A percentile compares a stretch with the other conserved stretches of the same genome.
Conservation (phyloP, 2,888 invertebrate species). For the Elegia similella region DNA sequence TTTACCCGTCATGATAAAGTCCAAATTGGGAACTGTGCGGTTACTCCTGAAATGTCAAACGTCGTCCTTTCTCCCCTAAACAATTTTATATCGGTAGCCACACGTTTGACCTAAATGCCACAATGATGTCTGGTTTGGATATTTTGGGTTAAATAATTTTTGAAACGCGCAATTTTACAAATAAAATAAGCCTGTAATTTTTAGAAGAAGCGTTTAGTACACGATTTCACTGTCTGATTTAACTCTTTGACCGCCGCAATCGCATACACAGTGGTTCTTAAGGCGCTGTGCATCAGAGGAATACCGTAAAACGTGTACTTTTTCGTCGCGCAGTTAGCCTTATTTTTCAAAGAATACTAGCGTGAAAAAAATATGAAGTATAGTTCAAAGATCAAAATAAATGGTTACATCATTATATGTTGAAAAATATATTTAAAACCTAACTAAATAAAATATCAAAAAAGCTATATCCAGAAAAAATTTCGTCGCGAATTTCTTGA, state of each 20-base stretch:
- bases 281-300: no score
- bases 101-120: constrained; percentile 15
- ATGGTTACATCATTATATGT: neutral
- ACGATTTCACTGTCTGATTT: no score
- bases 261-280: neutral
- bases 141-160: neutral
- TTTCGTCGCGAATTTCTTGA: no score
- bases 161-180: no score
- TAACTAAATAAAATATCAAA: no score
- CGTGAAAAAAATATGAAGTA: no score
- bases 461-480: no score
- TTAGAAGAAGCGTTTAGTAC: no score
- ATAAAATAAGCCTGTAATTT: no score
- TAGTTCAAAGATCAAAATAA: neutral
- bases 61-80: constrained; percentile 10
- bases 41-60: constrained; percentile 8
- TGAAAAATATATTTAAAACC: no score
- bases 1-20: neutral
- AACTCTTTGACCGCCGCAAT: no score
- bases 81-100: constrained; percentile 14
- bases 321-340: neutral
- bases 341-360: no score
- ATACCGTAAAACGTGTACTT: neutral
- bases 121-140: neutral
- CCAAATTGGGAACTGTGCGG: neutral